Evolutionary conservation across 2,113 vertebrate species (phyloP), one percentile per base, ranked within the genome.

Genomic region (Triplophysa rosa): DNA sequence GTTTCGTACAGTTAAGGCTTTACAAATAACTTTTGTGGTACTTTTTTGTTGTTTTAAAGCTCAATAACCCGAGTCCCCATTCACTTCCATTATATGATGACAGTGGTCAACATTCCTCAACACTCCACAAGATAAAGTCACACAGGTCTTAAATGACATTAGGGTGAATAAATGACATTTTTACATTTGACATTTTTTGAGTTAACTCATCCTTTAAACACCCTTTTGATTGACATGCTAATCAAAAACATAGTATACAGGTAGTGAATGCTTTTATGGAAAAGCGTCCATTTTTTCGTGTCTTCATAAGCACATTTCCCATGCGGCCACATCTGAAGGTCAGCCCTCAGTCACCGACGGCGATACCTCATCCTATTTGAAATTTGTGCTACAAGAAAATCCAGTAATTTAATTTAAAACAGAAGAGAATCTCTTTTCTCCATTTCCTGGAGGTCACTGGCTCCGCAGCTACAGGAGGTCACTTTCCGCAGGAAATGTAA

Each of bases 331-430:
- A 19, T 75, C 64, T 74, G 72, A 85, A 85, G 84, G 80, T 85
- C 84, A 80, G 73, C 62, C 80, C 64, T 79, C 58, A 49, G 45
- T 67, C 71, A 56, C 45, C 17, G 5, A 54, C 8, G 33, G 54
- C 33, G 58, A 58, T 61, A 66, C 63, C 73, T 84, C 66, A 82
- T 82, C 81, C 84, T 59, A n/a, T 71, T 81, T 71, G 62, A 77
- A 59, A 40, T 72, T 79, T 67, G 45, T 47, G 21, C 62, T 62
- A 70, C 49, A 10, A 59, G 52, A 80, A 82, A 68, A 77, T 73
- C 63, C 77, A 61, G 67, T 82, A 73, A 83, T 85, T 85, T 85
- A 74, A 83, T 82, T 82, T 82, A 80, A 74, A 82, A 72, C 78
- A 80, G 69, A 85, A 77, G 45, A 78, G 14, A 67, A 65, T 79